Conservation (phyloP, 1,140 invertebrate genomes). For the Drosophila nebulosa region DNA sequence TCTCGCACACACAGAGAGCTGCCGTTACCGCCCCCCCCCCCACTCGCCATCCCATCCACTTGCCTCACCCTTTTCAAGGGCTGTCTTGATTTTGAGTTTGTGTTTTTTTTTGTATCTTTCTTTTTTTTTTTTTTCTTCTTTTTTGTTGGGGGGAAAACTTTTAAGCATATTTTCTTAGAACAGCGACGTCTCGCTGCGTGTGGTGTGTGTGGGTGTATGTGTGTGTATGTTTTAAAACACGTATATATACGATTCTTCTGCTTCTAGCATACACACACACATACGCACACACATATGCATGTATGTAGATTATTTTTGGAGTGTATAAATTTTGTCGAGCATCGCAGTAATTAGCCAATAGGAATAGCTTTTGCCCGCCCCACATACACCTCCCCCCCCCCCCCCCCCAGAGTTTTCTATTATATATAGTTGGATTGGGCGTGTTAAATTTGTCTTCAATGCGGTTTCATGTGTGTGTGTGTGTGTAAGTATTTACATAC, state of each 20-base stretch:
- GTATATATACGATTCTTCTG: conserved; percentile 7
- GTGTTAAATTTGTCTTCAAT: neutral
- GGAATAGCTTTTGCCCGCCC: conserved; percentile 66
- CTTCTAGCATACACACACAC: conserved; percentile 13
- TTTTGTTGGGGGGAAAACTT: conserved; percentile 32
- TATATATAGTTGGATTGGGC: conserved; percentile 3
- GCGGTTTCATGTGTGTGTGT: neutral
- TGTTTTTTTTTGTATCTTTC: conserved; percentile 5
- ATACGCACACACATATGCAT: conserved; percentile 41
- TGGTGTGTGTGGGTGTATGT: conserved; percentile 14
- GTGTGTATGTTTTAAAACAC: conserved; percentile 43
- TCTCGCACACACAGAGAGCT: conserved; percentile 3
- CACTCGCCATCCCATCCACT: neutral
- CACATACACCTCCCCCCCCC: neutral
- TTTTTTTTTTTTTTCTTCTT: conserved; percentile 1
- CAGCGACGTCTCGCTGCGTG: conserved; percentile 12
- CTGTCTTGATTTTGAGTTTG: conserved; percentile 35
- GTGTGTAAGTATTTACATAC: neutral
- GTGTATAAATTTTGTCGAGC: conserved; percentile 40
- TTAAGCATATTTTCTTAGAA: conserved; percentile 65
- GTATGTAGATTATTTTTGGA: conserved; percentile 64
- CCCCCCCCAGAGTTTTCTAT: neutral
- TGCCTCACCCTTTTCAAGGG: neutral
- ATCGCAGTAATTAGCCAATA: conserved; percentile 72
- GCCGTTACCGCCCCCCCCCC: neutral